phyloP scores from a whole-genome alignment of 2,888 invertebrate genomes.

The Synanthedon formicaeformis region DNA sequence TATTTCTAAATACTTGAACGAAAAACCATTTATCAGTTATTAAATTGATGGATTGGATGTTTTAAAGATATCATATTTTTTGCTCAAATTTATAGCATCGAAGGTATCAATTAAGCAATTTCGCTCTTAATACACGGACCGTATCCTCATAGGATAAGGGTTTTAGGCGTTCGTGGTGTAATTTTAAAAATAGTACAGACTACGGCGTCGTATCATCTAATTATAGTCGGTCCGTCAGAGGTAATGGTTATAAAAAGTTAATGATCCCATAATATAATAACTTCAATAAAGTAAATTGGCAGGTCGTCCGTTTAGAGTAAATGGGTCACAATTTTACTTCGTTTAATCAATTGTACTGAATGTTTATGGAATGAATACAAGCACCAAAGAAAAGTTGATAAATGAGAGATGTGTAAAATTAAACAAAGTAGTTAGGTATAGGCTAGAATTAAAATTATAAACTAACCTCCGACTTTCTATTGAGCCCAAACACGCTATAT shows the following conservation, averaged over 20 bases:
- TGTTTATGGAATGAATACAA: too few species aligned
- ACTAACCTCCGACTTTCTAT: too few species aligned
- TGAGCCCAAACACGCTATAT: too few species aligned
- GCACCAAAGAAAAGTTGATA: too few species aligned
- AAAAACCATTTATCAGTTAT: too few species aligned
- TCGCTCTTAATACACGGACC: slow-evolving; percentile 26
- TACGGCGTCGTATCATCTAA: slow-evolving; percentile 44
- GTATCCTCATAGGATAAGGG: slow-evolving; percentile 46
- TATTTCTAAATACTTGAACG: too few species aligned
- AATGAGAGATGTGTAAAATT: too few species aligned
- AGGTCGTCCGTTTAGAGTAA: slow-evolving; percentile 47
- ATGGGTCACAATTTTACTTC: slow-evolving; percentile 43
- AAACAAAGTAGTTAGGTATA: too few species aligned
- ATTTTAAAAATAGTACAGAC: slow-evolving; percentile 61
- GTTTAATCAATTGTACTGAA: slow-evolving; percentile 5
- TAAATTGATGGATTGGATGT: too few species aligned
- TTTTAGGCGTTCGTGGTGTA: slow-evolving; percentile 42
- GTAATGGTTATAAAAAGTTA: slow-evolving; percentile 56
- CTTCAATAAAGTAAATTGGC: slow-evolving; percentile 66
- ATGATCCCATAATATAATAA: slow-evolving; percentile 59
- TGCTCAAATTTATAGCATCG: slow-evolving; percentile 23
- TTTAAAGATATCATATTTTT: neutral
- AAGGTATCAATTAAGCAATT: slow-evolving; percentile 44
- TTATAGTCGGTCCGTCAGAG: slow-evolving; percentile 51
- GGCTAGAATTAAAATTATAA: too few species aligned